Conservation (phyloP, 1,140 invertebrate species). For the Papilio aristodemus region DNA sequence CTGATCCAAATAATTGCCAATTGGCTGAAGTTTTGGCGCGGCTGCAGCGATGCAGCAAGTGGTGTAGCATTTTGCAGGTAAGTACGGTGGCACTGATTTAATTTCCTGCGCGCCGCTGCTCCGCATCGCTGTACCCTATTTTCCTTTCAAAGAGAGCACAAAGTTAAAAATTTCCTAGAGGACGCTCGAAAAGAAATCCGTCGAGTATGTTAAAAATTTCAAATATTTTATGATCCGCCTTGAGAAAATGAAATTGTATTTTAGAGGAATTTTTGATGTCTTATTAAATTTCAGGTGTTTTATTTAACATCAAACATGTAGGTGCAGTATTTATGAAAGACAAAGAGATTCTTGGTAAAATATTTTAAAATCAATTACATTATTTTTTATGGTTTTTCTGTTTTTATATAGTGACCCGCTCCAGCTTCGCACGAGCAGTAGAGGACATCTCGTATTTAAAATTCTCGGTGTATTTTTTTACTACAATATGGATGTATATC, state of each 20-base stretch:
- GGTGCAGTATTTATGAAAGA: not conserved
- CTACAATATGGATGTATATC: no score
- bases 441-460: no score
- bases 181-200: constrained; percentile 33
- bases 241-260: constrained; percentile 24
- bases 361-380: constrained; percentile 6
- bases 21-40: not conserved
- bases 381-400: not conserved
- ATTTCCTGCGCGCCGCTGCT: constrained; percentile 58
- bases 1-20: not conserved
- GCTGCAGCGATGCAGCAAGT: constrained; percentile 32
- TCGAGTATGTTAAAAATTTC: constrained; percentile 34
- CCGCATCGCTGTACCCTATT: constrained; percentile 43
- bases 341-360: not conserved
- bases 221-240: constrained; percentile 17
- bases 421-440: no score
- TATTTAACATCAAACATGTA: not conserved
- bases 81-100: constrained; percentile 64
- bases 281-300: constrained; percentile 20
- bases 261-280: constrained; percentile 7
- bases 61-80: constrained; percentile 54
- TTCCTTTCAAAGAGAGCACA: constrained; percentile 42
- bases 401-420: no score
- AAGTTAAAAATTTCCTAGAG: constrained; percentile 41
- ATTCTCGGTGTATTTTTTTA: no score